phyloP scores from a whole-genome alignment of 2,113 vertebrate genomes.

The Sebastes fasciatus region DNA sequence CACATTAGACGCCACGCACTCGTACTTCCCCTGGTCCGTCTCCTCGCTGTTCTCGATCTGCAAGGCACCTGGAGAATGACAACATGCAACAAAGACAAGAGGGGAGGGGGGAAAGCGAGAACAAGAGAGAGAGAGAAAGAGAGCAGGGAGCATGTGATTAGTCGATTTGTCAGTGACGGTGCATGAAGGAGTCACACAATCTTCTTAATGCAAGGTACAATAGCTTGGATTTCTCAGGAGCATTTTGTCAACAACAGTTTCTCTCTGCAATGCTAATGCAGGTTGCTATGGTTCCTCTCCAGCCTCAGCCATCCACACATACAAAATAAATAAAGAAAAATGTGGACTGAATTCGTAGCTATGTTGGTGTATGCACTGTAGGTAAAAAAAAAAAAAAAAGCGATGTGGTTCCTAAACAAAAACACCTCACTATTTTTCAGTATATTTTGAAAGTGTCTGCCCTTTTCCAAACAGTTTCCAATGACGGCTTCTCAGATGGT shows the following conservation, averaged over 20 bases:
- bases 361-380: slow-evolving; percentile 2
- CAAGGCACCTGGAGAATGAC: slow-evolving; percentile 90
- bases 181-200: slow-evolving; percentile 55
- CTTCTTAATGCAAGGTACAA: slow-evolving; percentile 48
- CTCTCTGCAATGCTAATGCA: slow-evolving; percentile 40
- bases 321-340: slow-evolving; percentile 50
- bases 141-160: slow-evolving; percentile 65
- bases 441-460: no score
- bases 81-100: slow-evolving; percentile 61
- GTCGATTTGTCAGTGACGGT: slow-evolving; percentile 58
- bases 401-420: no score
- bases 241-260: slow-evolving; percentile 36
- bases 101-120: slow-evolving; percentile 49
- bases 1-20: slow-evolving; percentile 97
- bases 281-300: slow-evolving; percentile 45
- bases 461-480: no score
- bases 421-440: no score
- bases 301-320: slow-evolving; percentile 32
- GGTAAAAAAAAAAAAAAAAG: no score
- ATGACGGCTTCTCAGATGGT: no score
- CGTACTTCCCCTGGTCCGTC: slow-evolving; percentile 99
- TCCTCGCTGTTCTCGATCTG: slow-evolving; percentile 99
- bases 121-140: slow-evolving; percentile 50
- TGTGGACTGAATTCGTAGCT: slow-evolving; percentile 38
- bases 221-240: slow-evolving; percentile 57